phyloP scores from a whole-genome alignment of 2,797 vertebrate species.

The Potorous gilbertii region DNA sequence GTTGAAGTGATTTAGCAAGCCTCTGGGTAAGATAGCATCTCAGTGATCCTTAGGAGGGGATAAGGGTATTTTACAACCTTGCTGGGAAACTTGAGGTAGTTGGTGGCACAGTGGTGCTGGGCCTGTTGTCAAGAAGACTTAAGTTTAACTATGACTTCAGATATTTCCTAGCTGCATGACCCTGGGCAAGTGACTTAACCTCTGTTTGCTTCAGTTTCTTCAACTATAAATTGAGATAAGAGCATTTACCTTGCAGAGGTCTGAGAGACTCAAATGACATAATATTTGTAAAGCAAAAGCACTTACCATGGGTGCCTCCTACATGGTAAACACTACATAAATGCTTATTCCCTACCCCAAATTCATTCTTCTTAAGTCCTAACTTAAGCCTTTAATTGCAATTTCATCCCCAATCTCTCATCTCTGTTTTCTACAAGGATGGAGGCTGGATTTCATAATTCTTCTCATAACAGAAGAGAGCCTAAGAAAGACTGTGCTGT shows the following conservation, averaged over 20 bases:
- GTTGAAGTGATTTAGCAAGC: slow-evolving; percentile 28
- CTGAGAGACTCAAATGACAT: background rate
- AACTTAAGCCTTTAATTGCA: background rate
- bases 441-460: background rate
- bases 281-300: background rate
- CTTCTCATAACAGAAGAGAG: slow-evolving; percentile 9
- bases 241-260: background rate
- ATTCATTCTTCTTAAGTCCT: too few species aligned
- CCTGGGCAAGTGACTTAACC: background rate
- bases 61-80: background rate
- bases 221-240: background rate
- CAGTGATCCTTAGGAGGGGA: background rate
- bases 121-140: background rate
- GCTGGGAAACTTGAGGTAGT: background rate
- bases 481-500: background rate
- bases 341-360: background rate
- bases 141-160: background rate
- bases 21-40: background rate
- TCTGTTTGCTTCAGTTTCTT: background rate
- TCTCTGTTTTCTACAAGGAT: background rate
- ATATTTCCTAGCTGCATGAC: background rate
- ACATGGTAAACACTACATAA: background rate
- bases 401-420: background rate
- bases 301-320: background rate
- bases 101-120: background rate